Evolutionary conservation across 23 tunicate genomes (phyloP).

Genomic region (Halocynthia aurantium): DNA sequence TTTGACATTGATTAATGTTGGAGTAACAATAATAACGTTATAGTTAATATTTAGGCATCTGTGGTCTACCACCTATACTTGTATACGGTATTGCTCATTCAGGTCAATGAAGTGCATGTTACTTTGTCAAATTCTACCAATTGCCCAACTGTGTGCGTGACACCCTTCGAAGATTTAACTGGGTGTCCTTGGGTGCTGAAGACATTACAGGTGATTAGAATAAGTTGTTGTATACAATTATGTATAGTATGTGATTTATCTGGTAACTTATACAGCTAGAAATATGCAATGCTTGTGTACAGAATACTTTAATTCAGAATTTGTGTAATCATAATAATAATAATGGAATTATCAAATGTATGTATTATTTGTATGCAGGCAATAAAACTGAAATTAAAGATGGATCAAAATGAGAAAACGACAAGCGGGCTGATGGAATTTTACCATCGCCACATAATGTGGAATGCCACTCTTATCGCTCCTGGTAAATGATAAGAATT

Average conservation of each 20-base stretch:
- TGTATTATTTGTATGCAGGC: conserved; percentile 31
- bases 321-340: too few relatives aligned
- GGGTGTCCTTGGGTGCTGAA: conserved; percentile 97
- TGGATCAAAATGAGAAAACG: conserved; percentile 94
- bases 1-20: not conserved
- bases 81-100: not conserved
- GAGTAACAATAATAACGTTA: not conserved
- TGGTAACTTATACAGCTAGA: too few relatives aligned
- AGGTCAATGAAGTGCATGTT: conserved; percentile 94
- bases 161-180: conserved; percentile 87
- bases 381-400: conserved; percentile 71
- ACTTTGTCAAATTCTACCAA: conserved; percentile 67
- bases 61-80: not conserved
- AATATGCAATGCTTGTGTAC: too few relatives aligned
- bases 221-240: too few relatives aligned
- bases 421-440: conserved; percentile 72
- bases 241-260: too few relatives aligned
- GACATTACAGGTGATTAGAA: conserved; percentile 33
- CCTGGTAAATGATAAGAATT: conserved; percentile 18
- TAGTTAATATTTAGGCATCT: not conserved
- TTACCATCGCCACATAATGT: conserved; percentile 75
- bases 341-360: too few relatives aligned
- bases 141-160: conserved; percentile 88
- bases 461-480: conserved; percentile 90
- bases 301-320: too few relatives aligned